These are phyloP conservation scores for Heliangelus exortis DNA, from an alignment of 2,797 vertebrate species.

Conservation along the genomic window DNA sequence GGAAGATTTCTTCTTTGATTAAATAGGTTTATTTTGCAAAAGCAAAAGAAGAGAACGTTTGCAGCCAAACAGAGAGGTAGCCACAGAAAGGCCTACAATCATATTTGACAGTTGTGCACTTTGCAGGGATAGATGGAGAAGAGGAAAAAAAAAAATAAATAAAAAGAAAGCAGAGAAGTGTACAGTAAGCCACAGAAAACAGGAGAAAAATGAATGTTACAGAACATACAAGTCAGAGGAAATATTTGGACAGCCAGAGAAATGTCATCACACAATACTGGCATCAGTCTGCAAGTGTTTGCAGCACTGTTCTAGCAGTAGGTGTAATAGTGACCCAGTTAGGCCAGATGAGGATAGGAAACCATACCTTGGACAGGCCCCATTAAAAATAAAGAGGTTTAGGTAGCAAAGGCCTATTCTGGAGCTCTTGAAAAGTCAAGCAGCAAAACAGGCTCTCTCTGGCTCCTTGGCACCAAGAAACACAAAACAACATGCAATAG, in stretches of 20 bases:
- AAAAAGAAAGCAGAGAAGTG: background rate
- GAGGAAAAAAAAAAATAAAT: background rate
- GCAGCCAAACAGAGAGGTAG: background rate
- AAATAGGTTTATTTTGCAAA: background rate
- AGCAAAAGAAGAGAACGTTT: background rate
- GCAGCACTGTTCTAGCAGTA: background rate
- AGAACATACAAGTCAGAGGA: constrained; percentile 33
- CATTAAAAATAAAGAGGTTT: background rate
- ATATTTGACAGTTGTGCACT: background rate
- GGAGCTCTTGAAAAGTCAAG: background rate
- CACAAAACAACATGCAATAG: background rate
- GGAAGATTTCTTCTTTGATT: constrained; percentile 34
- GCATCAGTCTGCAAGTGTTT: background rate
- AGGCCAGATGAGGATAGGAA: background rate
- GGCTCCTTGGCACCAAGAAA: background rate
- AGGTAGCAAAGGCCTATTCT: background rate
- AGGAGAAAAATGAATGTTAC: background rate
- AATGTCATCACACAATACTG: background rate
- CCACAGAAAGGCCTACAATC: background rate
- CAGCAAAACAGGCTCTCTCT: background rate
- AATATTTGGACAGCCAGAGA: constrained; percentile 31
- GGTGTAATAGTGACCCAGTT: constrained; percentile 22
- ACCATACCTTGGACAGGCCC: background rate
- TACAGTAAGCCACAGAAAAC: constrained; percentile 34
- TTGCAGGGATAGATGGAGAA: background rate